phyloP scores from a whole-genome alignment of 2,113 vertebrate genomes.

The Pterocles gutturalis region DNA sequence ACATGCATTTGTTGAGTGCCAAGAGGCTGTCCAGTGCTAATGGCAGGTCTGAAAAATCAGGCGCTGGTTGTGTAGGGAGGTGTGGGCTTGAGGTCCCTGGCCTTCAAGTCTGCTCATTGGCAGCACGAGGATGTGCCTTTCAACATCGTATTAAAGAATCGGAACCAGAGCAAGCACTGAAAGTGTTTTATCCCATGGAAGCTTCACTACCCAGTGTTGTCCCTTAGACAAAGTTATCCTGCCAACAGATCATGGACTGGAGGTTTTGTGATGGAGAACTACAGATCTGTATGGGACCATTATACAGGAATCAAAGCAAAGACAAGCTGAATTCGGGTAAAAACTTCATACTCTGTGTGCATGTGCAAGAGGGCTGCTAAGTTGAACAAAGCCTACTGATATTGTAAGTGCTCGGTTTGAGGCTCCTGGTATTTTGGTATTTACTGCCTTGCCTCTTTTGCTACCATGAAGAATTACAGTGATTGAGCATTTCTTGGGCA shows the following conservation, averaged over 20 bases:
- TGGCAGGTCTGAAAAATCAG: neutral
- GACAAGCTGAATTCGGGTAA: neutral
- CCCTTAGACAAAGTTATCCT: neutral
- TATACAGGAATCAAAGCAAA: neutral
- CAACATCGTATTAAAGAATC: fast-evolving
- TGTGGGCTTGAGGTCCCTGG: neutral
- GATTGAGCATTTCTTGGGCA: neutral
- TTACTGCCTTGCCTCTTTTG: neutral
- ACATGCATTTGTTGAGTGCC: neutral
- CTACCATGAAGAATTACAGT: neutral
- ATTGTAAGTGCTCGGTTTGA: neutral
- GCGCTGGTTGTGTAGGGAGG: neutral
- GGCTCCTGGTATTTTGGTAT: neutral
- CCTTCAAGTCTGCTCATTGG: neutral
- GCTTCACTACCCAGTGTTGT: neutral
- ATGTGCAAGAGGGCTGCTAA: neutral
- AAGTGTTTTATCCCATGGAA: neutral
- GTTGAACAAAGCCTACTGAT: neutral
- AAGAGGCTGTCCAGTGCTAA: neutral
- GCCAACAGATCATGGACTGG: neutral
- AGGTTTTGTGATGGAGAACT: neutral
- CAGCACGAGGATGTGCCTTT: neutral
- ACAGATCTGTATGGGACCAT: neutral
- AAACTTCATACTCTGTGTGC: neutral
- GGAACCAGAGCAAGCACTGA: neutral